Percentiles rank a stretch among this genome's conserved stretches.
These are phyloP conservation scores for Paraplagusia blochii DNA, from an alignment of 2,113 vertebrate genomes.

Conservation along the genomic window DNA sequence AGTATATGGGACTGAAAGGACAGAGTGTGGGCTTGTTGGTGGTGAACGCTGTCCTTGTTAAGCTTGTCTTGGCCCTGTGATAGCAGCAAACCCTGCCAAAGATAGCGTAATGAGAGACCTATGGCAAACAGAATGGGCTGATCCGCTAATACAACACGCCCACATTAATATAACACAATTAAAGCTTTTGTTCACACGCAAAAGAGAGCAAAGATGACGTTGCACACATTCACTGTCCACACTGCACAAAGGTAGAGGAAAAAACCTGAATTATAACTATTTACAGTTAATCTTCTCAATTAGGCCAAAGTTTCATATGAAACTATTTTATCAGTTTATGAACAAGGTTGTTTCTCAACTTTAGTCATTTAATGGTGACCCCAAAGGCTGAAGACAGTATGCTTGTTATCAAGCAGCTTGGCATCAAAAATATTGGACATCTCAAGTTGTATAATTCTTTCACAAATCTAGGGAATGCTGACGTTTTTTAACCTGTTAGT, in stretches of 20 bases:
- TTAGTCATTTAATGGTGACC: slow-evolving; percentile 32
- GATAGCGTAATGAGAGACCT: slow-evolving; percentile 59
- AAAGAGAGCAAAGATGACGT: slow-evolving; percentile 1
- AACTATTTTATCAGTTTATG: no score
- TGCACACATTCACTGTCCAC: neutral
- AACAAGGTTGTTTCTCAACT: neutral
- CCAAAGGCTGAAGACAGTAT: neutral
- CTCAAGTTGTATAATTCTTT: neutral
- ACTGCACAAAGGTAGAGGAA: no score
- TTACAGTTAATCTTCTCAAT: no score
- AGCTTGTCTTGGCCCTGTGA: slow-evolving; percentile 36
- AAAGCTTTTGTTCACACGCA: slow-evolving; percentile 35
- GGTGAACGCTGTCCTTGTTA: slow-evolving; percentile 50
- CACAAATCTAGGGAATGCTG: no score
- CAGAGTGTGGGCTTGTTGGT: neutral
- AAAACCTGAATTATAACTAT: no score
- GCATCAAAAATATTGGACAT: slow-evolving; percentile 24
- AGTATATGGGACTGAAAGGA: slow-evolving; percentile 6
- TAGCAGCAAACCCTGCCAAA: slow-evolving; percentile 42
- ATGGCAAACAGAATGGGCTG: slow-evolving; percentile 44
- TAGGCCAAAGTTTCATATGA: no score
- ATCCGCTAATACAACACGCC: slow-evolving; percentile 34
- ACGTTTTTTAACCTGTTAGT: no score
- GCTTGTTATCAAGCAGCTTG: neutral
- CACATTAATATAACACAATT: slow-evolving; percentile 31